phyloP scores from a whole-genome alignment of 1,140 invertebrate species.

The Sogatella furcifera region DNA sequence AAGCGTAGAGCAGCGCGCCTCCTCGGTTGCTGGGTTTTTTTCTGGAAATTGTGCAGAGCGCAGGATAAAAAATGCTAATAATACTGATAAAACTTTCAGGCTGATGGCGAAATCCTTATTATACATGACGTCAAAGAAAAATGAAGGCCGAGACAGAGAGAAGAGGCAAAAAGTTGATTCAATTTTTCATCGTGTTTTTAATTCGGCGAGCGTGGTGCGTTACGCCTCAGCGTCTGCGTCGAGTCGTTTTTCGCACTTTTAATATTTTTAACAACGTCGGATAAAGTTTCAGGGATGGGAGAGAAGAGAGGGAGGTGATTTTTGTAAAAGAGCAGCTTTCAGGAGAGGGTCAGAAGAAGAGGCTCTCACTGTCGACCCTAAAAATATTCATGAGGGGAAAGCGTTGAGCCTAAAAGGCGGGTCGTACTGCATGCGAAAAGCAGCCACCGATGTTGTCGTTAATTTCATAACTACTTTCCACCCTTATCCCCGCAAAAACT shows the following conservation, averaged over 20 bases:
- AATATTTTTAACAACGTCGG: background rate
- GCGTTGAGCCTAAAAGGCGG: conserved; percentile 1
- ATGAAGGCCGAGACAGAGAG: background rate
- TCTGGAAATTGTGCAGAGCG: too few relatives aligned
- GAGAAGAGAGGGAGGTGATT: background rate
- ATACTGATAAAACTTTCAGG: background rate
- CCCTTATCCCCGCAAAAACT: background rate
- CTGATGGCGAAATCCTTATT: background rate
- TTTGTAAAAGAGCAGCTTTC: background rate
- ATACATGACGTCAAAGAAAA: conserved; percentile 1
- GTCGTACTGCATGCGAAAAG: background rate
- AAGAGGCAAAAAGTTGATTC: background rate
- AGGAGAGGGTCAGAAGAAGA: background rate
- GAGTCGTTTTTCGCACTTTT: conserved; percentile 1
- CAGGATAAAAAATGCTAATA: too few relatives aligned
- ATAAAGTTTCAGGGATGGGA: background rate
- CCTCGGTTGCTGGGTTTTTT: too few relatives aligned
- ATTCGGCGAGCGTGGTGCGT: background rate
- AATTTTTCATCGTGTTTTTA: conserved; percentile 4
- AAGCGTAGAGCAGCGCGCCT: too few relatives aligned
- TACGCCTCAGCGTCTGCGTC: background rate
- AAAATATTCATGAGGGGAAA: conserved; percentile 1
- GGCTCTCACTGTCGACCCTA: background rate
- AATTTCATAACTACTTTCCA: background rate
- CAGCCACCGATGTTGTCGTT: background rate